Percentiles rank a stretch among this genome's conserved stretches.
Evolutionary conservation across 2,888 invertebrate species (phyloP).

Genomic region (Melipona beecheii): DNA sequence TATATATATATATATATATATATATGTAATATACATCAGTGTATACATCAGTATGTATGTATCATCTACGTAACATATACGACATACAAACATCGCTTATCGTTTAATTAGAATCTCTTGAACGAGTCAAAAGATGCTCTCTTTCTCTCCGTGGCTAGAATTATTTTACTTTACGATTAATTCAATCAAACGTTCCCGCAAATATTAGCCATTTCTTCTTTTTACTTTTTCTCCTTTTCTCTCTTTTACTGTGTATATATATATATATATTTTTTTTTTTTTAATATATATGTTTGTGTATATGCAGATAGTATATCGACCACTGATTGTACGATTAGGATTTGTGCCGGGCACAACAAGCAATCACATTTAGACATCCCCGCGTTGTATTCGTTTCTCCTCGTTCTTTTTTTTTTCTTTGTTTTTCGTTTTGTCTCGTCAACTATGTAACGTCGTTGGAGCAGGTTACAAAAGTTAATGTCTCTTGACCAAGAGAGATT

Average conservation of each 20-base stretch:
- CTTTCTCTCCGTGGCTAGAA: neutral
- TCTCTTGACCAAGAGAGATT: slow-evolving; percentile 11
- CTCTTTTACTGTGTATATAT: slow-evolving; percentile 22
- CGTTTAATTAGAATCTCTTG: slow-evolving; percentile 23
- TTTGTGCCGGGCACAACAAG: slow-evolving; percentile 75
- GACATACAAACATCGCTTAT: slow-evolving; percentile 73
- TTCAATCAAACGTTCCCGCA: slow-evolving; percentile 21
- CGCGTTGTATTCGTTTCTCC: slow-evolving; percentile 34
- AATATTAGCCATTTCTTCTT: slow-evolving; percentile 34
- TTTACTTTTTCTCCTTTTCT: neutral
- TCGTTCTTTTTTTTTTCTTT: too few relatives aligned
- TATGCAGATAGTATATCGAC: slow-evolving; percentile 62
- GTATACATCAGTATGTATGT: slow-evolving; percentile 40
- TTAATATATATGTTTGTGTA: slow-evolving; percentile 25
- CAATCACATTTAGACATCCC: slow-evolving; percentile 74
- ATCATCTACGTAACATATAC: slow-evolving; percentile 67
- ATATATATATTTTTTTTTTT: slow-evolving; percentile 15
- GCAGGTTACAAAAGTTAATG: slow-evolving; percentile 4
- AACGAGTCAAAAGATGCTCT: neutral
- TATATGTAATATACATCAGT: slow-evolving; percentile 11
- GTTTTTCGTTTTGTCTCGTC: neutral
- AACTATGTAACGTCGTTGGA: neutral
- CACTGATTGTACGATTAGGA: slow-evolving; percentile 79
- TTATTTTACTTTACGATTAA: neutral
- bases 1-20: slow-evolving; percentile 25